Percentiles rank a stretch among this genome's conserved stretches.
These are phyloP conservation scores for Echinops telfairi DNA, from an alignment of 2,113 vertebrate species.

Conservation along the genomic window DNA sequence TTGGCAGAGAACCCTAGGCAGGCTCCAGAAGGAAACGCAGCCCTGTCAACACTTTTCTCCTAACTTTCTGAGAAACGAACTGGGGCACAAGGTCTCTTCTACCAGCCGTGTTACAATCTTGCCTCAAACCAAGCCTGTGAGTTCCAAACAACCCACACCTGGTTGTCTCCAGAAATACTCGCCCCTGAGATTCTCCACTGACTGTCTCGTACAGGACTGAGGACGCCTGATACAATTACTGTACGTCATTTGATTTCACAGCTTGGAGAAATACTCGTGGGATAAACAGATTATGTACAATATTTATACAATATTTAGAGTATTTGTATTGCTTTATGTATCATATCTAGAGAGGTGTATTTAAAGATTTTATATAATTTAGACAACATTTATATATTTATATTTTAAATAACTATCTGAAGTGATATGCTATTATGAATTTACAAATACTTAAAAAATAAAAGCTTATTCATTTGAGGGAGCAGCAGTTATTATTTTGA, in stretches of 20 bases:
- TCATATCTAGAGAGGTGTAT: background rate
- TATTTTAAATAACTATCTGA: background rate
- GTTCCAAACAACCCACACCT: background rate
- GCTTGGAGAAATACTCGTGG: no score
- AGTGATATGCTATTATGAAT: background rate
- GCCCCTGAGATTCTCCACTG: background rate
- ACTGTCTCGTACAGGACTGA: no score
- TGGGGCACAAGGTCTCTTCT: background rate
- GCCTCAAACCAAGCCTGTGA: background rate
- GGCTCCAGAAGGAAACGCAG: background rate
- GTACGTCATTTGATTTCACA: no score
- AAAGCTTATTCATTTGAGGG: background rate
- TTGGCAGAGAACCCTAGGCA: background rate
- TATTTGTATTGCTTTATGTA: background rate
- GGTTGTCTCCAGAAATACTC: background rate
- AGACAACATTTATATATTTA: background rate
- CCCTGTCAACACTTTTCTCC: fast-evolving
- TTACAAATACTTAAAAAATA: background rate
- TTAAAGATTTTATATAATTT: background rate
- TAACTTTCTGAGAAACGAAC: background rate
- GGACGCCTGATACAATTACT: no score
- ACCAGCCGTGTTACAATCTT: fast-evolving
- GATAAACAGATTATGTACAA: no score
- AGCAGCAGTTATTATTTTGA: background rate
- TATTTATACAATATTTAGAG: background rate